A percentile compares a stretch with the other conserved stretches of the same genome.
phyloP scores from a whole-genome alignment of 2,113 vertebrate species.

The Glaucomys volans region DNA sequence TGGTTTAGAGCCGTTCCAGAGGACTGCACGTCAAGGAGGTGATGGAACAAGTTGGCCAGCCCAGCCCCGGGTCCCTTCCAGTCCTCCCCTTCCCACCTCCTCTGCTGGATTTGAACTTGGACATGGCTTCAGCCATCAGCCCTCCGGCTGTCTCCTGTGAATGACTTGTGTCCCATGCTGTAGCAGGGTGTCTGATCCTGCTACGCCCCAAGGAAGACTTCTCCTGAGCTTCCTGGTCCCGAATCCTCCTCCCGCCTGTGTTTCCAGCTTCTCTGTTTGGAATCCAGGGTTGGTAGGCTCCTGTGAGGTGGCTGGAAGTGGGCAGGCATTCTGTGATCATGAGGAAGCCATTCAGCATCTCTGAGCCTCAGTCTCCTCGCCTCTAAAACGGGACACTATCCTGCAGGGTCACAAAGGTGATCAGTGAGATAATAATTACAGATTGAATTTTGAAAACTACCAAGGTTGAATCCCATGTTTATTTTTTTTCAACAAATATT shows the following conservation, averaged over 20 bases:
- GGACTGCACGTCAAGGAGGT: fast-evolving
- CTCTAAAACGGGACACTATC: not conserved
- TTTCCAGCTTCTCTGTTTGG: not conserved
- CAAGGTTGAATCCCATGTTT: not conserved
- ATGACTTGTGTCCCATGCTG: not conserved
- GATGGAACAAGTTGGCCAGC: fast-evolving
- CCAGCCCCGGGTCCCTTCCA: not conserved
- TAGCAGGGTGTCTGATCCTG: not conserved
- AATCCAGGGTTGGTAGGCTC: not conserved
- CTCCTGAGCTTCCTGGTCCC: not conserved
- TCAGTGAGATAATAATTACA: not conserved
- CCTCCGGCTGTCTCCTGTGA: not conserved
- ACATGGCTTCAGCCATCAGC: too few species aligned
- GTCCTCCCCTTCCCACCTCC: not conserved
- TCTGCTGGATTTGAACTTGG: not conserved
- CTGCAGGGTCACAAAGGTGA: not conserved
- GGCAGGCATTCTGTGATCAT: not conserved
- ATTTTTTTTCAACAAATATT: not conserved
- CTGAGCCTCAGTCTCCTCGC: not conserved
- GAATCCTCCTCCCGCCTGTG: not conserved
- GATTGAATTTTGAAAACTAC: not conserved
- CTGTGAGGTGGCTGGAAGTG: not conserved
- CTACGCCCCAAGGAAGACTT: not conserved
- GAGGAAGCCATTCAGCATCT: not conserved
- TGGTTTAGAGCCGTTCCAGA: not conserved